Conservation (phyloP, 2,797 vertebrate species). For the Spinus pinus region DNA sequence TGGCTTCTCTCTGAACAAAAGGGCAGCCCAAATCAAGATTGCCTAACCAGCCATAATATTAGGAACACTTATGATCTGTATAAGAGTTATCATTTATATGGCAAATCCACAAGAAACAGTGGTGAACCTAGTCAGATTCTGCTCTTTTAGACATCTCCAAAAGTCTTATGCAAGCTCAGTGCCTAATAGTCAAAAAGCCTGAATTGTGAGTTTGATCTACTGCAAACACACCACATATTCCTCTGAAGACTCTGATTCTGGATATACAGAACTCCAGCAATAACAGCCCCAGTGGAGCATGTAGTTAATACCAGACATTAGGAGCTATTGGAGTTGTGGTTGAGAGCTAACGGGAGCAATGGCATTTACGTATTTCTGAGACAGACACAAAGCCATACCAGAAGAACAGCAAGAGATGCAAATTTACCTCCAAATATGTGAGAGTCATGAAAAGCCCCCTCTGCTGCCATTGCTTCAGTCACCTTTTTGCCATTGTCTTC, state of each 20-base stretch:
- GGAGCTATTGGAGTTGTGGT: neutral
- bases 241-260: neutral
- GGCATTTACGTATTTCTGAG: neutral
- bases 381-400: neutral
- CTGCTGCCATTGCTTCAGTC: neutral
- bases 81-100: neutral
- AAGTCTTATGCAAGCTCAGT: neutral
- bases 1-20: neutral
- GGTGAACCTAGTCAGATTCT: neutral
- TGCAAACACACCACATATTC: neutral
- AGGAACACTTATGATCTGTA: neutral
- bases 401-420: neutral
- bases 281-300: neutral
- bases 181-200: neutral
- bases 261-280: neutral
- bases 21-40: neutral
- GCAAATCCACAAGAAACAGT: neutral
- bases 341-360: neutral
- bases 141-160: neutral
- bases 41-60: neutral
- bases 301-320: neutral
- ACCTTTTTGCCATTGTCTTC: neutral
- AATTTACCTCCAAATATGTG: constrained; percentile 30
- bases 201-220: neutral
- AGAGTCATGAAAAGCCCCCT: neutral